A percentile compares a stretch with the other conserved stretches of the same genome.
These are phyloP conservation scores for Myathropa florea DNA, from an alignment of 2,888 invertebrate genomes.

Conservation along the genomic window DNA sequence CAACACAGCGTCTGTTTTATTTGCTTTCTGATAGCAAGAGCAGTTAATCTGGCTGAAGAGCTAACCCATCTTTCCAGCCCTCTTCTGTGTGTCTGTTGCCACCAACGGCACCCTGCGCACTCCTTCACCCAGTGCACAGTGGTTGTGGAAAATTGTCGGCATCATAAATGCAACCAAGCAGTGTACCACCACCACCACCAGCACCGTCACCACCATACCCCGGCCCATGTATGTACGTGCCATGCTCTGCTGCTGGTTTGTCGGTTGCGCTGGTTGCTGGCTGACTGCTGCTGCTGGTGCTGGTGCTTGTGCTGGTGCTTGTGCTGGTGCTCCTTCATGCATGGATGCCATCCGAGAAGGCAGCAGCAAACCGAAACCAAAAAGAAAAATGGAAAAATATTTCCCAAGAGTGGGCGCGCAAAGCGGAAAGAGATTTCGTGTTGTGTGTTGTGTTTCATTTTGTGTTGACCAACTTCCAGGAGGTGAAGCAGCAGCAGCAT, in stretches of 20 bases:
- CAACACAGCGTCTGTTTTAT: constrained; percentile 56
- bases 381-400: constrained; percentile 13
- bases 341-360: constrained; percentile 33
- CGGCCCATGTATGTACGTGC: neutral
- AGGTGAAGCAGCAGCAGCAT: neutral
- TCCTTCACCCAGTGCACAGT: neutral
- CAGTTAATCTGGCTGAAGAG: constrained; percentile 70
- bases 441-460: constrained; percentile 53
- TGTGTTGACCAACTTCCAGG: constrained; percentile 54
- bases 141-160: constrained; percentile 58
- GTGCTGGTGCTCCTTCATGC: constrained; percentile 18
- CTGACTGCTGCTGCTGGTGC: neutral
- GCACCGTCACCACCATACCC: neutral
- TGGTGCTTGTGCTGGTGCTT: neutral
- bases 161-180: constrained; percentile 65
- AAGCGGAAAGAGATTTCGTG: constrained; percentile 62
- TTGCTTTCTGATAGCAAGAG: constrained; percentile 69
- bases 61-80: neutral
- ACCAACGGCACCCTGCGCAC: constrained; percentile 12
- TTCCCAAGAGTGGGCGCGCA: constrained; percentile 59
- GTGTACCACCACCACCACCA: neutral
- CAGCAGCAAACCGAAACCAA: constrained; percentile 7
- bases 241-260: neutral
- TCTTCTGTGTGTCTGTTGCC: constrained; percentile 21
- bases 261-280: neutral